Percentiles rank a stretch among this genome's conserved stretches.
These are phyloP conservation scores for Bembecia ichneumoniformis DNA, from an alignment of 2,888 invertebrate species.

Conservation along the genomic window DNA sequence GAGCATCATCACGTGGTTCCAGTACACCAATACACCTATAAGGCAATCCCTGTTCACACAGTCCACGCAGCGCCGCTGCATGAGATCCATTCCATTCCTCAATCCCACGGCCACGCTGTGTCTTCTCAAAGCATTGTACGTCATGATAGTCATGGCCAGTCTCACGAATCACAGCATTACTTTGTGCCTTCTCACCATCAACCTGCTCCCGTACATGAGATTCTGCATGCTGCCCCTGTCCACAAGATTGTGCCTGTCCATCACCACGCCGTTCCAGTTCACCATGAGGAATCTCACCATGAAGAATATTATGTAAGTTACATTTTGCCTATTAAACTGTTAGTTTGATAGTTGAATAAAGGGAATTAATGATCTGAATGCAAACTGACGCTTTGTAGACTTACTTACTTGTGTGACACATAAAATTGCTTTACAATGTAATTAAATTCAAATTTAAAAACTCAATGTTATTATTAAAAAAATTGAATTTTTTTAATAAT, in stretches of 20 bases:
- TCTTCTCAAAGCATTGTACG: conserved; percentile 2
- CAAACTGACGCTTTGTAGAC: too few species aligned
- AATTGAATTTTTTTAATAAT: too few species aligned
- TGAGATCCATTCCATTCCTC: background rate
- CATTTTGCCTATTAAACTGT: too few species aligned
- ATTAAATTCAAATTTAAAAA: too few species aligned
- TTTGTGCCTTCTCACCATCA: conserved; percentile 17
- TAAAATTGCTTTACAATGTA: too few species aligned
- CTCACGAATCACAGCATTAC: conserved; percentile 14
- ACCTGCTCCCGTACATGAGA: conserved; percentile 23
- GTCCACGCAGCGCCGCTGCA: conserved; percentile 5
- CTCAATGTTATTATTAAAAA: too few species aligned
- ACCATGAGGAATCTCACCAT: conserved; percentile 17
- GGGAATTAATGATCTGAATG: too few species aligned
- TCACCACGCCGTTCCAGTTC: conserved; percentile 7
- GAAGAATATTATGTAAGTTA: conserved; percentile 38
- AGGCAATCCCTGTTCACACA: conserved; percentile 6
- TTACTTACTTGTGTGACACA: too few species aligned
- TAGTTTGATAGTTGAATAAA: too few species aligned
- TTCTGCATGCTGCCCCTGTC: conserved; percentile 21
- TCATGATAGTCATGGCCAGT: conserved; percentile 1
- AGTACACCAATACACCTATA: conserved; percentile 1
- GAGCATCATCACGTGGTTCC: conserved; percentile 13
- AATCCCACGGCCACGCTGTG: conserved; percentile 1
- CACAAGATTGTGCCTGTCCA: conserved; percentile 12